Evolutionary conservation across 1,140 invertebrate genomes (phyloP).

Genomic region (Drosophila orena): DNA sequence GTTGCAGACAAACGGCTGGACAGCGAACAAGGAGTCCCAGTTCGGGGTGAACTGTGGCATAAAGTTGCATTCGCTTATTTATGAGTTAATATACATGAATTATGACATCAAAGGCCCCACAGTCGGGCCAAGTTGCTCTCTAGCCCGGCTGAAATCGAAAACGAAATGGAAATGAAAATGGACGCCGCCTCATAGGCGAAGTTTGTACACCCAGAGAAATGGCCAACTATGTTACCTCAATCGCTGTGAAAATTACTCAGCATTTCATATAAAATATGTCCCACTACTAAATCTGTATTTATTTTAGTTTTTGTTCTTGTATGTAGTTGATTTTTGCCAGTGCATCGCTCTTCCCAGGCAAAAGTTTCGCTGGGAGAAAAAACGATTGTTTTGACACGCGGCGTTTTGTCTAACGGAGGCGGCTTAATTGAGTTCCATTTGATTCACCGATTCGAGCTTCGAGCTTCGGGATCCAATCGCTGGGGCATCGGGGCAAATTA

Average conservation of each 20-base stretch:
- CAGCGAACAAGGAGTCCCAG: constrained; percentile 43
- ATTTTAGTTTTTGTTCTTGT: too few species aligned
- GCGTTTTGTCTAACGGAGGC: constrained; percentile 73
- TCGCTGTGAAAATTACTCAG: background rate
- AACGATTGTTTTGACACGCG: constrained; percentile 80
- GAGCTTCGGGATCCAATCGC: constrained; percentile 29
- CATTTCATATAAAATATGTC: too few species aligned
- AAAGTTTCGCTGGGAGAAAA: constrained; percentile 22
- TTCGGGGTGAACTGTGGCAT: constrained; percentile 42
- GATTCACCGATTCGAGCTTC: constrained; percentile 30
- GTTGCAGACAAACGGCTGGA: constrained; percentile 46
- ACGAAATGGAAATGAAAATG: constrained; percentile 73
- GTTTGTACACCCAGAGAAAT: constrained; percentile 20
- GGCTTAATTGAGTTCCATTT: constrained; percentile 77
- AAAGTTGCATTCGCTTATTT: constrained; percentile 82
- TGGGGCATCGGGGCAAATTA: constrained; percentile 42
- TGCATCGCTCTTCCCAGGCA: constrained; percentile 8
- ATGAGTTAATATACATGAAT: constrained; percentile 85
- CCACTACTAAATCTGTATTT: too few species aligned
- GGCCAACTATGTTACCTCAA: background rate
- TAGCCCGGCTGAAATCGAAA: constrained; percentile 66
- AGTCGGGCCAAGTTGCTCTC: constrained; percentile 41
- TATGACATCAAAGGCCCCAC: constrained; percentile 84
- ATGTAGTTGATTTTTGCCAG: background rate
- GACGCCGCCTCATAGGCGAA: constrained; percentile 47